A percentile compares a stretch with the other conserved stretches of the same genome.
These are phyloP conservation scores for Campodea augens DNA, from an alignment of 1,140 invertebrate genomes.

Conservation along the genomic window DNA sequence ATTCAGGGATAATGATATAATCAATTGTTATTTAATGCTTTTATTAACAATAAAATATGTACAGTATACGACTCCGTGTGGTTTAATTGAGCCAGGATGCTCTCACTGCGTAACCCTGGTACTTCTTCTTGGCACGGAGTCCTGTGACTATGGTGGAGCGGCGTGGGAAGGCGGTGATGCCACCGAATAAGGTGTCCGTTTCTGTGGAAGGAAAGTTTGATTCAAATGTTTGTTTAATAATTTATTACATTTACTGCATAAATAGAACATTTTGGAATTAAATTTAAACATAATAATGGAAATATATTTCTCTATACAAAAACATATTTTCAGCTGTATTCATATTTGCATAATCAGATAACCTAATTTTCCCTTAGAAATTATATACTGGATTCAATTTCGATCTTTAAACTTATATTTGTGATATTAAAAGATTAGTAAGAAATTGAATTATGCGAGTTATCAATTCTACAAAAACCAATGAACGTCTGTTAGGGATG, in stretches of 20 bases:
- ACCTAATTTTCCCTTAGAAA: too few species aligned
- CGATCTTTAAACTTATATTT: too few species aligned
- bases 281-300: not conserved
- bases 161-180: slow-evolving; percentile 59
- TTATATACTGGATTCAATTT: too few species aligned
- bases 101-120: slow-evolving; percentile 44
- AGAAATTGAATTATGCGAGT: too few species aligned
- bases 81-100: slow-evolving; percentile 37
- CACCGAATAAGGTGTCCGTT: slow-evolving; percentile 56
- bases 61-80: too few species aligned
- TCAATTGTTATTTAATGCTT: not conserved
- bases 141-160: slow-evolving; percentile 66
- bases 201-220: slow-evolving; percentile 33
- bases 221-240: not conserved
- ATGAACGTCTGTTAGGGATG: too few species aligned
- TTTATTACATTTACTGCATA: not conserved
- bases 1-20: not conserved
- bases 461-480: too few species aligned
- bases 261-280: too few species aligned
- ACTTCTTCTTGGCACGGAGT: slow-evolving; percentile 62
- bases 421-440: too few species aligned
- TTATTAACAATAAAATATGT: too few species aligned
- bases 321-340: too few species aligned
- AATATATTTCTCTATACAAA: not conserved
- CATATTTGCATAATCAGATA: too few species aligned